These are phyloP conservation scores for Notothenia coriiceps DNA, from an alignment of 2,113 vertebrate species.

Conservation along the genomic window DNA sequence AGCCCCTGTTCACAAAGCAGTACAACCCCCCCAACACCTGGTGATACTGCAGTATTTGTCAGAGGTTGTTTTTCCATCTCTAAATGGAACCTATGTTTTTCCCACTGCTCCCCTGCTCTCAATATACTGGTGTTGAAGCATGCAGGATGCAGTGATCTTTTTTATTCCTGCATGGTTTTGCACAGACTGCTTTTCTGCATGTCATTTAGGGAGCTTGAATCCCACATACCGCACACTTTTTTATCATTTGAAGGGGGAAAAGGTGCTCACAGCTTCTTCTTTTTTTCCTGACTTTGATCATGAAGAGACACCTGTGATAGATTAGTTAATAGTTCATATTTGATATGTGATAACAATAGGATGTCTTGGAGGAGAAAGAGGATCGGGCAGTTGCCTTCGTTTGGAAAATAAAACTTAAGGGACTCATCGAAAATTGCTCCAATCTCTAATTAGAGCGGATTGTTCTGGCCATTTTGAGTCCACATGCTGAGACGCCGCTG, in stretches of 20 bases:
- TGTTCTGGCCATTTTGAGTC: conserved; percentile 50
- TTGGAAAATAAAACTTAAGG: conserved; percentile 16
- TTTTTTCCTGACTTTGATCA: conserved; percentile 65
- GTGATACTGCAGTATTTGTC: conserved; percentile 37
- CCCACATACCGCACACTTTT: conserved; percentile 56
- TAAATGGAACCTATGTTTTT: conserved; percentile 41
- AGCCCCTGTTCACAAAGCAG: conserved; percentile 42
- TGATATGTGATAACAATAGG: conserved; percentile 60
- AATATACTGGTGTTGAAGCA: conserved; percentile 87
- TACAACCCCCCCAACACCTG: conserved; percentile 25
- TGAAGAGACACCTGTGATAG: conserved; percentile 63
- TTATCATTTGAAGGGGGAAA: conserved; percentile 45
- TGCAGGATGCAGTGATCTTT: conserved; percentile 81
- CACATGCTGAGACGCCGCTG: conserved; percentile 44
- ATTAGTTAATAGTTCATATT: conserved; percentile 45
- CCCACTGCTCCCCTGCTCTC: conserved; percentile 77
- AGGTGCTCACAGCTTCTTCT: conserved; percentile 39
- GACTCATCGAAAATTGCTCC: conserved; percentile 24
- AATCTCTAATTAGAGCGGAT: conserved; percentile 56
- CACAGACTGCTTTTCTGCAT: conserved; percentile 82
- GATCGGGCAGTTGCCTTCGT: conserved; percentile 8
- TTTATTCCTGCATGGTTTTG: conserved; percentile 81
- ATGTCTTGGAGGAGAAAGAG: conserved; percentile 75
- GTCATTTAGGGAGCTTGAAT: conserved; percentile 66
- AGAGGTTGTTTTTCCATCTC: conserved; percentile 48